phyloP scores from a whole-genome alignment of 2,113 vertebrate species.

The Hippolais icterina region DNA sequence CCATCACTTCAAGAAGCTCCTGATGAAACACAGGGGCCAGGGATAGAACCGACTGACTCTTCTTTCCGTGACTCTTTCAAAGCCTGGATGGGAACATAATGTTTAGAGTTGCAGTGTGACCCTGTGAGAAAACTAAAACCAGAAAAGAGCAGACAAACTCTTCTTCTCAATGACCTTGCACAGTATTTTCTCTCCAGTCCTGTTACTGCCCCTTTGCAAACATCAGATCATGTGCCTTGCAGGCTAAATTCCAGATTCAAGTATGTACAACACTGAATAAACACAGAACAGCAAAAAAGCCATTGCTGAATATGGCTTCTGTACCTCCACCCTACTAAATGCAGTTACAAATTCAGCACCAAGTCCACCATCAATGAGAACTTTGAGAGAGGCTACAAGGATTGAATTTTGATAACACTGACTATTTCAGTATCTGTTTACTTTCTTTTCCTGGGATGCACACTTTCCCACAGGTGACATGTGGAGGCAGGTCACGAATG shows the following conservation, averaged over 20 bases:
- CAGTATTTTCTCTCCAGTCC: neutral
- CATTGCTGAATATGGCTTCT: conserved; percentile 78
- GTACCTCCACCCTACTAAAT: conserved; percentile 18
- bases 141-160: neutral
- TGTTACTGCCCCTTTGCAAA: conserved; percentile 31
- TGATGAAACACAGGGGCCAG: neutral
- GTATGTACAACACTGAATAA: conserved; percentile 61
- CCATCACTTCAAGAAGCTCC: neutral
- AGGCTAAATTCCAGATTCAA: conserved; percentile 71
- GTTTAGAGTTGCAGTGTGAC: fast-evolving
- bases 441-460: neutral
- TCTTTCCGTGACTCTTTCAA: neutral
- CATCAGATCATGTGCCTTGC: conserved; percentile 68
- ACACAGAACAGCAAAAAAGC: conserved; percentile 73
- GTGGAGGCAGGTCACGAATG: neutral
- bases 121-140: fast-evolving
- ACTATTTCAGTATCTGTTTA: conserved; percentile 30
- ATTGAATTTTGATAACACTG: neutral
- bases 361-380: conserved; percentile 21
- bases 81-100: fast-evolving
- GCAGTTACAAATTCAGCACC: conserved; percentile 9
- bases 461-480: neutral
- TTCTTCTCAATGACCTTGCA: neutral
- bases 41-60: neutral
- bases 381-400: conserved; percentile 13